These are phyloP conservation scores for Setophaga coronata DNA, from an alignment of 2,113 vertebrate genomes.

Conservation along the genomic window DNA sequence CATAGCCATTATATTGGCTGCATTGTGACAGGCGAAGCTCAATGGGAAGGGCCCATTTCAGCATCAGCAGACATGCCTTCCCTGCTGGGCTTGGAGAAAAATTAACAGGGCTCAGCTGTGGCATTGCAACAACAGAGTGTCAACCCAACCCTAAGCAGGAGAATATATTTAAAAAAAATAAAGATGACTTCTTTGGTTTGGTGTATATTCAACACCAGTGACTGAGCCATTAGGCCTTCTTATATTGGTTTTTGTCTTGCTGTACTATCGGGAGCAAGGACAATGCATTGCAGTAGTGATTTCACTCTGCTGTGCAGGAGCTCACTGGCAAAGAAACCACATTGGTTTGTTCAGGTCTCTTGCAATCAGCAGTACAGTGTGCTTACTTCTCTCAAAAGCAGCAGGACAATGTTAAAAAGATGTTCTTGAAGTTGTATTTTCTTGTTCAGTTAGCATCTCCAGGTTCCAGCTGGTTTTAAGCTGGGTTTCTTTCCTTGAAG, in stretches of 20 bases:
- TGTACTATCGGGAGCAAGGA: not conserved
- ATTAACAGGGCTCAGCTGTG: constrained; percentile 63
- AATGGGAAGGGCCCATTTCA: constrained; percentile 37
- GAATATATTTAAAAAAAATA: not conserved
- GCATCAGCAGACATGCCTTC: not conserved
- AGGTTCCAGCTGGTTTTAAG: not conserved
- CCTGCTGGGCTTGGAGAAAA: constrained; percentile 55
- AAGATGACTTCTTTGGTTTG: not conserved
- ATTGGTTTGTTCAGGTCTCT: not conserved
- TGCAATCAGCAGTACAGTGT: not conserved
- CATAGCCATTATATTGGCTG: constrained; percentile 41
- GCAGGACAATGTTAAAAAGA: not conserved
- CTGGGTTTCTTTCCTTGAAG: constrained; percentile 37
- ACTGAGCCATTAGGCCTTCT: not conserved
- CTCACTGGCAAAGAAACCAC: not conserved
- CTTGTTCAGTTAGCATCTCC: not conserved
- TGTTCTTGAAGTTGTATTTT: not conserved
- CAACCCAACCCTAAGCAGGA: not conserved
- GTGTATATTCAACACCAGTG: not conserved
- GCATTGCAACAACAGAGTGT: not conserved
- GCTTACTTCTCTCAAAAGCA: not conserved
- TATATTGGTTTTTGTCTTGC: not conserved
- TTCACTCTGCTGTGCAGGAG: not conserved
- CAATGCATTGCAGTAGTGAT: not conserved
- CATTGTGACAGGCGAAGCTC: constrained; percentile 46